Evolutionary conservation across 2,113 vertebrate genomes (phyloP), one percentile per base, ranked within the genome.

Genomic region (Pelusios castaneus): DNA sequence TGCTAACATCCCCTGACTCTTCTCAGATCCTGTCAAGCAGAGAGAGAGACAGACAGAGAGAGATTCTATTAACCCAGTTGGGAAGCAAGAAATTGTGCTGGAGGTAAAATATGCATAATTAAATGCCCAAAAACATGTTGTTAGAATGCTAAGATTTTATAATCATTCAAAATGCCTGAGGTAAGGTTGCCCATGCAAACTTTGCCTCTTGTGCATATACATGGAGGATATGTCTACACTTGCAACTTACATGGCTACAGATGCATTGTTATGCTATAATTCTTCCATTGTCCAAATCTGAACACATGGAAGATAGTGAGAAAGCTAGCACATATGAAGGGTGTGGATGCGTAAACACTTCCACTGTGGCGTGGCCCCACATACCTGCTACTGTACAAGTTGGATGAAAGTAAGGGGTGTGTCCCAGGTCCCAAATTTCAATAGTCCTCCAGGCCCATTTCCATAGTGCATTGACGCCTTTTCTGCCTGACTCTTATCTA

Each of bases 21-120:
- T 99, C 92, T 99, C 98, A 89, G 98, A 98, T 60, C 98, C 99
- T 99, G 96, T 7, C 54, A 76, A 95, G 87, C n/a, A 92, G 90
- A 96, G 56, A 78, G 43, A 38, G 63, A 82, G 45, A n/a, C 49
- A 90, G 45, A 47, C 60, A 83, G 41, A 31, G 34, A 90, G 9
- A 31, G 78, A 52, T 79, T 41, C 52, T 73, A 22, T 84, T 67
- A 88, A n/a, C 7, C 38, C 70, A 52, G 13, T 14, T 43, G 78
- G 49, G 78, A 45, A 7, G 29, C 22, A 76, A 52, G 78, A 22
- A 13, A 31, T 41, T 45, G 24, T 29, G 16, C 47, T n/a, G 49
- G 25, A 80, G 49, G 29, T 52, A 47, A 52, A 34, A 45, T 43
- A 21, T 76, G 24, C 73, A 43, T 41, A 14, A 76, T 41, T 76